These are phyloP conservation scores for Xiphias gladius DNA, from an alignment of 2,113 vertebrate species.

Conservation along the genomic window DNA sequence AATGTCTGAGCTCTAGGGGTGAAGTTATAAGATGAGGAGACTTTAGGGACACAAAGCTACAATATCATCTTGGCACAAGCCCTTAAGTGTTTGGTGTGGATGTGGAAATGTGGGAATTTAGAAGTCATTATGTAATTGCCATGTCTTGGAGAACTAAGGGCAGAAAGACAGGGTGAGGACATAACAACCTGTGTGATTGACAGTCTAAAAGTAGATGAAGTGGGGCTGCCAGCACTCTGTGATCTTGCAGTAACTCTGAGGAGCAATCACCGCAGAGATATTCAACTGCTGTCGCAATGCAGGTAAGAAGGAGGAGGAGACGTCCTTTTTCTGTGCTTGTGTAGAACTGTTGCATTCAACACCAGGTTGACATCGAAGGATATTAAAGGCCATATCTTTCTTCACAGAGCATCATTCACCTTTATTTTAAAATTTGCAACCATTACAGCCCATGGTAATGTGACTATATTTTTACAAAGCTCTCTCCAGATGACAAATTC, in stretches of 20 bases:
- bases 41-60: conserved; percentile 18
- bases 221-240: conserved; percentile 58
- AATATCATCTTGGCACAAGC: conserved; percentile 6
- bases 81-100: conserved; percentile 28
- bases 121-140: conserved; percentile 68
- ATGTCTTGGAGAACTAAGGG: conserved; percentile 60
- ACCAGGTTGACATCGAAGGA: conserved; percentile 31
- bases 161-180: conserved; percentile 55
- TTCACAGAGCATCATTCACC: conserved; percentile 16
- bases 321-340: conserved; percentile 70
- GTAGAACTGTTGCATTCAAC: conserved; percentile 61
- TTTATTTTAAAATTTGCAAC: conserved; percentile 52
- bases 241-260: conserved; percentile 67
- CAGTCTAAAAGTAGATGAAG: conserved; percentile 63
- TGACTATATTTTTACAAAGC: background rate
- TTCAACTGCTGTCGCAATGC: conserved; percentile 62
- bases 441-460: conserved; percentile 6
- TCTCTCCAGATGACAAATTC: conserved; percentile 81
- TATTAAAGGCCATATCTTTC: conserved; percentile 17
- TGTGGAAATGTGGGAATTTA: conserved; percentile 56
- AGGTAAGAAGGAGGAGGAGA: conserved; percentile 48
- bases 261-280: conserved; percentile 59
- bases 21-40: conserved; percentile 15
- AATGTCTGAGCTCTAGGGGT: conserved; percentile 5
- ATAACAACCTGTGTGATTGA: conserved; percentile 65